Conservation (phyloP, 64 coral and sea anemone genomes). For the Actinia tenebrosa region DNA sequence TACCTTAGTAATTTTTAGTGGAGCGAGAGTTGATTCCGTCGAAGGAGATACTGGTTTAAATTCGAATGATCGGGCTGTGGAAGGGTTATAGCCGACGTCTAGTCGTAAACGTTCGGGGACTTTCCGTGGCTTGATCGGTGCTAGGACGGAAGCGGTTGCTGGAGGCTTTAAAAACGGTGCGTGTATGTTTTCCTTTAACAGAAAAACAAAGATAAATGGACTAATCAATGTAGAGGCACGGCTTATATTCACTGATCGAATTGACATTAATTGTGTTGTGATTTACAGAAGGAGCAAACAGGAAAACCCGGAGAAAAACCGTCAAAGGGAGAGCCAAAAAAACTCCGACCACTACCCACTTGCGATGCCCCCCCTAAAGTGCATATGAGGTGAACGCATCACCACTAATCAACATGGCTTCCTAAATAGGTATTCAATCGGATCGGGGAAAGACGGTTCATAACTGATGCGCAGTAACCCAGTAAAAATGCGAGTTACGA, state of each 20-base stretch:
- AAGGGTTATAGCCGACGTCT: slow-evolving; percentile 42
- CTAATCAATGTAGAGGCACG: too few species aligned
- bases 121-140: slow-evolving; percentile 62
- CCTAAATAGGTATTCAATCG: too few species aligned
- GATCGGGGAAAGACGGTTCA: too few species aligned
- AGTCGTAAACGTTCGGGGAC: slow-evolving; percentile 72
- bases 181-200: slow-evolving; percentile 43
- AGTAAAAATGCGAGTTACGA: neutral
- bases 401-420: too few species aligned
- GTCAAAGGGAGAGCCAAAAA: neutral
- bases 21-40: slow-evolving; percentile 29
- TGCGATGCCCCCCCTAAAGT: too few species aligned
- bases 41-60: slow-evolving; percentile 47
- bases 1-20: slow-evolving; percentile 63
- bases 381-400: too few species aligned
- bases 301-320: neutral
- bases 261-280: neutral
- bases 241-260: too few species aligned
- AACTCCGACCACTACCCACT: too few species aligned
- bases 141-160: slow-evolving; percentile 30
- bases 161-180: slow-evolving; percentile 31
- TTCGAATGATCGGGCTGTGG: slow-evolving; percentile 47
- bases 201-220: neutral
- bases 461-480: too few species aligned
- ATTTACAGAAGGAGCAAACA: neutral